phyloP scores from a whole-genome alignment of 2,113 vertebrate species.

The Colossoma macropomum region DNA sequence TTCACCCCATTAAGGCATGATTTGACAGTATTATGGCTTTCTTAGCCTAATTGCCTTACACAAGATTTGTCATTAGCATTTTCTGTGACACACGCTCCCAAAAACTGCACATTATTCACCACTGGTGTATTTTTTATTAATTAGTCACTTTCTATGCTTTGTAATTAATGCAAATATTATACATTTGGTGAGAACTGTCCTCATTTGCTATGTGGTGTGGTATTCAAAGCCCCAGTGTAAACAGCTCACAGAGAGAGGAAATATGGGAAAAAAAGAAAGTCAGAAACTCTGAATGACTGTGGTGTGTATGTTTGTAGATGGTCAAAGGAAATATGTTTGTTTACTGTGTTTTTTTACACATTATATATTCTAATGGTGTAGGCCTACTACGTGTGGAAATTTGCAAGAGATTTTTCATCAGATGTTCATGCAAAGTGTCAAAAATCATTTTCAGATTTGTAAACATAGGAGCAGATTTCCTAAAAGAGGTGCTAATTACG shows the following conservation, averaged over 20 bases:
- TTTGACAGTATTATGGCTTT: conserved; percentile 21
- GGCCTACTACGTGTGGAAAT: too few species aligned
- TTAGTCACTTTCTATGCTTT: conserved; percentile 1
- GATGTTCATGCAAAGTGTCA: too few species aligned
- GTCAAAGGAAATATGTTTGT: neutral
- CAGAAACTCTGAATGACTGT: neutral
- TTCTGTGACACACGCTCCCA: conserved; percentile 4
- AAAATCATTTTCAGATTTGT: too few species aligned
- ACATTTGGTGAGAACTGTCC: neutral
- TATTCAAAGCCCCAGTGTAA: neutral
- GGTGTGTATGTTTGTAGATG: neutral
- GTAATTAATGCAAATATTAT: conserved; percentile 32
- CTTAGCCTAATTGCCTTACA: neutral
- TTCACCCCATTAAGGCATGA: conserved; percentile 10
- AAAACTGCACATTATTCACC: conserved; percentile 6
- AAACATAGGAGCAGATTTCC: too few species aligned
- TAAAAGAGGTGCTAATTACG: too few species aligned
- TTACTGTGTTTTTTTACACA: too few species aligned
- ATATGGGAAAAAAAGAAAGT: too few species aligned
- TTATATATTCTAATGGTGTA: too few species aligned
- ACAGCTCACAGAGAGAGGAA: neutral
- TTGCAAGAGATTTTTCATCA: too few species aligned
- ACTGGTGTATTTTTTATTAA: conserved; percentile 5
- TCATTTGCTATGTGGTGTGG: neutral
- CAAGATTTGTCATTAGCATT: conserved; percentile 37